Base-by-base conservation (phyloP, 2,888 invertebrate genomes). In the Lasioglossum zephyrum region DNA sequence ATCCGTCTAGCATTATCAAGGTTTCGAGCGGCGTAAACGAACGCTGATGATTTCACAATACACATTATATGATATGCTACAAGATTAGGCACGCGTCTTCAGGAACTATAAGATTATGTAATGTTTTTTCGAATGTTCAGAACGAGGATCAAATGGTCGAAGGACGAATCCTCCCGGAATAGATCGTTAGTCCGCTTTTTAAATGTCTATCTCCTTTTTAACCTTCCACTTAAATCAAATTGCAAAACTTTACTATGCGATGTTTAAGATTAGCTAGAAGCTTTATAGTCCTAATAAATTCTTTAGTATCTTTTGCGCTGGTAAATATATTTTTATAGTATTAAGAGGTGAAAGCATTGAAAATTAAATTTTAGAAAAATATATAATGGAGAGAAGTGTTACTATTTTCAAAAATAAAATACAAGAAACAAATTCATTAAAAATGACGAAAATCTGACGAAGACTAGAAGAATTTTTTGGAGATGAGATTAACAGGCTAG, bases 21-120 rank as follows among this genome's bases (percentile, higher is more conserved):
- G 84, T 26, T 26, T 66, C 82, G 69, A 22, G 53, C 79, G 77
- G 80, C 75, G 78, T 72, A 82, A 84, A 78, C 39, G 78, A 53
- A 78, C 77, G 22, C 66, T 63, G 39, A 31, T 60, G 77, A 76
- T 44, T 88, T 82, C 87, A 81, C 60, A 89, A 78, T 66, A 79
- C 86, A 77, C 18, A 22, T 39, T 72, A 78, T 63, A 83, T 76
- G 77, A 53, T 44, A 86, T 79, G 73, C 82, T 80, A 79, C 36
- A 57, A 53, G 72, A 78, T 41, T 36, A 63, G 36, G 36, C 41
- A n/a, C 53, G 26, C 8, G 11, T 39, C 22, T 41, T n/a, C 41
- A 39, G 77, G 70, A 16, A 79, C 63, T 9, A 18, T 70, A 36
- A 31, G 13, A 41, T 88, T 87, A 47, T 26, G 49, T 41, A 88